phyloP scores from a whole-genome alignment of 2,888 invertebrate genomes.

The Saturnia pavonia region DNA sequence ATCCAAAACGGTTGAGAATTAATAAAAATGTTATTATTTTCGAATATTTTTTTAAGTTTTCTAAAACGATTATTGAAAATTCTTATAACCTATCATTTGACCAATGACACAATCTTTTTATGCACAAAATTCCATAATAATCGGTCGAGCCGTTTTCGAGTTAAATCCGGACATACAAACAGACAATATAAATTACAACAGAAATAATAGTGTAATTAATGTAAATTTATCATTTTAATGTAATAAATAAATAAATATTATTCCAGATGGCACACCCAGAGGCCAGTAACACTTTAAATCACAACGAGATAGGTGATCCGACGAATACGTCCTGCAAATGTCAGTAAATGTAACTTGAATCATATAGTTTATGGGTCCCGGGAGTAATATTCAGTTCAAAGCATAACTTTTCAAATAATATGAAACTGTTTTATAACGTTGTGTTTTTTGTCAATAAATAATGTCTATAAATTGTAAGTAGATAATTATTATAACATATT shows the following conservation, averaged over 20 bases:
- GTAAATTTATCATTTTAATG: background rate
- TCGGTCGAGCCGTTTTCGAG: too few species aligned
- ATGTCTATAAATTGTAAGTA: background rate
- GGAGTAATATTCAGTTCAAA: constrained; percentile 31
- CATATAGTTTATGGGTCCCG: constrained; percentile 41
- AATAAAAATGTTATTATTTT: too few species aligned
- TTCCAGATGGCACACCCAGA: constrained; percentile 26
- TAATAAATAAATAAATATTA: constrained; percentile 13
- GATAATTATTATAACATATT: background rate
- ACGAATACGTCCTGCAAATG: constrained; percentile 36
- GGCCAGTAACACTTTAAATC: constrained; percentile 39
- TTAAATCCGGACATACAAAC: too few species aligned
- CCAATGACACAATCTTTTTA: too few species aligned
- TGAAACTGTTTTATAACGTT: background rate
- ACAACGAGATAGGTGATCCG: constrained; percentile 29
- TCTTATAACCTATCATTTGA: too few species aligned
- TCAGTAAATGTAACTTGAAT: constrained; percentile 43
- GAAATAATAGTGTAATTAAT: background rate
- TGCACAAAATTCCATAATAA: too few species aligned
- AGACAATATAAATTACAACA: background rate
- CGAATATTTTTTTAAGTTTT: too few species aligned
- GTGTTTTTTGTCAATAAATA: background rate
- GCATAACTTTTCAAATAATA: background rate
- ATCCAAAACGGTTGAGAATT: too few species aligned
- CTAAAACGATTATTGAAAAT: too few species aligned